phyloP scores from a whole-genome alignment of 92 coral and sea anemone species.

The Scolanthus callimorphus region DNA sequence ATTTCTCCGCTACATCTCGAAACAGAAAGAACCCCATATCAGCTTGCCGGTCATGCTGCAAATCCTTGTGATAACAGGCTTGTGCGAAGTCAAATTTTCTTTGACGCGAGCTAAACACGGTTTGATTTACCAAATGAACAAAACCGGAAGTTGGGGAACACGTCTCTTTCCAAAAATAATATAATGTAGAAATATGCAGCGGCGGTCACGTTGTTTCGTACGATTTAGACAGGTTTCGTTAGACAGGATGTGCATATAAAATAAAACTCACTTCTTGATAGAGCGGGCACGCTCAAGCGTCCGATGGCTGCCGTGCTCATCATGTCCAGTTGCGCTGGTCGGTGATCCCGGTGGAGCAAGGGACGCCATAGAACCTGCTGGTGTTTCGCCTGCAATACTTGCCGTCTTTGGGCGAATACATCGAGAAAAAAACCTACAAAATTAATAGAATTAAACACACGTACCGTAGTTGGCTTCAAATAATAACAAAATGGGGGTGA shows the following conservation, averaged over 20 bases:
- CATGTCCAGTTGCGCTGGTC: conserved; percentile 4
- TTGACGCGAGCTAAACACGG: background rate
- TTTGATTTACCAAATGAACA: background rate
- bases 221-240: too few species aligned
- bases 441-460: background rate
- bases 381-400: conserved; percentile 15
- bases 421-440: conserved; percentile 17
- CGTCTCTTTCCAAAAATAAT: too few species aligned
- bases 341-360: conserved; percentile 12
- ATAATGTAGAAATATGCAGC: too few species aligned
- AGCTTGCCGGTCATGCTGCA: too few species aligned
- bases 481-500: too few species aligned
- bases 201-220: too few species aligned
- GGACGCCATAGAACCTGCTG: conserved; percentile 27
- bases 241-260: background rate
- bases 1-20: too few species aligned
- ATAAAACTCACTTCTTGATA: conserved; percentile 54
- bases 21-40: too few species aligned
- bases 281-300: conserved; percentile 58
- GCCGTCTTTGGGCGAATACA: conserved; percentile 20
- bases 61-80: too few species aligned
- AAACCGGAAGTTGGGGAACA: background rate
- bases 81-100: too few species aligned
- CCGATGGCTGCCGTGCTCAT: conserved; percentile 10
- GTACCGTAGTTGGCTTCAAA: too few species aligned